A percentile compares a stretch with the other conserved stretches of the same genome.
phyloP scores from a whole-genome alignment of 2,797 vertebrate genomes.

The Aeoliscus strigatus region DNA sequence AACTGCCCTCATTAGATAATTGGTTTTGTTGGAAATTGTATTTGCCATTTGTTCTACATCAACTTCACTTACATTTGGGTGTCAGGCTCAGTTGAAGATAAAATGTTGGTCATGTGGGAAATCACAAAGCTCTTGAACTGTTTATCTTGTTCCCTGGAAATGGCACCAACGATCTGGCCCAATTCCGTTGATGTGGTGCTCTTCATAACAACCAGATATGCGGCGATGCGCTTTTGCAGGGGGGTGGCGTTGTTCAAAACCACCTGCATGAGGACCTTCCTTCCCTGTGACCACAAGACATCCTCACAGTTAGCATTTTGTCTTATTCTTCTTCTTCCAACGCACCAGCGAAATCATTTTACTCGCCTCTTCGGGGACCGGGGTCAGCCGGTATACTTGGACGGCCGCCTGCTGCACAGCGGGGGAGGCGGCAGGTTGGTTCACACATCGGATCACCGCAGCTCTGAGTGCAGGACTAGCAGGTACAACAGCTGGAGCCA shows the following conservation, averaged over 20 bases:
- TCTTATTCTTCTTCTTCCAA: no score
- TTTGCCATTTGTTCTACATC: no score
- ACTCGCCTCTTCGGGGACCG: slow-evolving; percentile 80
- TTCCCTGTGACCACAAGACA: slow-evolving; percentile 67
- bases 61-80: slow-evolving; percentile 81
- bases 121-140: slow-evolving; percentile 88
- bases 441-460: slow-evolving; percentile 80
- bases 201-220: slow-evolving; percentile 91
- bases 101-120: slow-evolving; percentile 87
- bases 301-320: background rate
- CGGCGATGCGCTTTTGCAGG: slow-evolving; percentile 85
- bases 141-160: slow-evolving; percentile 72
- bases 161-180: slow-evolving; percentile 61
- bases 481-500: slow-evolving; percentile 81
- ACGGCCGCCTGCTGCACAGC: slow-evolving; percentile 90
- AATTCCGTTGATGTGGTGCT: slow-evolving; percentile 76
- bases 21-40: no score
- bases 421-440: slow-evolving; percentile 69
- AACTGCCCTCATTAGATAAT: no score
- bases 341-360: no score
- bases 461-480: slow-evolving; percentile 76
- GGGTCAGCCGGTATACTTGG: slow-evolving; percentile 85
- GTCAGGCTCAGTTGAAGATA: slow-evolving; percentile 75
- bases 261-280: slow-evolving; percentile 73
- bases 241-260: slow-evolving; percentile 72